A percentile compares a stretch with the other conserved stretches of the same genome.
These are phyloP conservation scores for Popillia japonica DNA, from an alignment of 1,140 invertebrate species.

Conservation along the genomic window DNA sequence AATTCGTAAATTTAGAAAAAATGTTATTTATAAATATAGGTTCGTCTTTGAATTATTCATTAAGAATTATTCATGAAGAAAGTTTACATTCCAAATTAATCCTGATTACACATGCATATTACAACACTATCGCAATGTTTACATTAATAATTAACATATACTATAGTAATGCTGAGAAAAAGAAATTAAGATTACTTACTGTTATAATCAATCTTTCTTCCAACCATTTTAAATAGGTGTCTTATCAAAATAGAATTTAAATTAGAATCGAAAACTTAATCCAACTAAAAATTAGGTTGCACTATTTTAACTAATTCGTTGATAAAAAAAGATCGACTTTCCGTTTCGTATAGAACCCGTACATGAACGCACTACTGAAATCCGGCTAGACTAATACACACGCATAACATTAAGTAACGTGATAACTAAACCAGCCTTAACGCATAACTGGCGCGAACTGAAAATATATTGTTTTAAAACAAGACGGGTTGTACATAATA, in stretches of 20 bases:
- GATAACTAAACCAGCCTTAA: slow-evolving; percentile 10
- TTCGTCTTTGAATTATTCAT: background rate
- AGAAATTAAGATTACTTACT: background rate
- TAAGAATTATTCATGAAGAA: background rate
- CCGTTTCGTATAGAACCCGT: background rate
- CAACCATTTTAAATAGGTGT: background rate
- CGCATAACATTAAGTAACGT: background rate
- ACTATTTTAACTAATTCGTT: background rate
- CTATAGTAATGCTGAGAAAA: background rate
- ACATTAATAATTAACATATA: no score
- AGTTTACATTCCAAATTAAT: background rate
- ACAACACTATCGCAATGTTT: no score
- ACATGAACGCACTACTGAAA: background rate
- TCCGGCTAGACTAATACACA: background rate
- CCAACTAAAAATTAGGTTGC: background rate
- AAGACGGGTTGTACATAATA: slow-evolving; percentile 4
- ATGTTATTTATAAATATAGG: background rate
- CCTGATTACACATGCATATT: background rate
- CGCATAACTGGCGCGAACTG: background rate
- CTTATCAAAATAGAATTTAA: background rate
- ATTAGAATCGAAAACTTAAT: background rate
- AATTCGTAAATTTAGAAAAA: no score
- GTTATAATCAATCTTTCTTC: slow-evolving; percentile 11
- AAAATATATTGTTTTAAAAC: slow-evolving; percentile 10
- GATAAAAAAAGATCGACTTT: slow-evolving; percentile 5